Evolutionary conservation across 1,140 invertebrate species (phyloP).

Genomic region (Ruditapes philippinarum): DNA sequence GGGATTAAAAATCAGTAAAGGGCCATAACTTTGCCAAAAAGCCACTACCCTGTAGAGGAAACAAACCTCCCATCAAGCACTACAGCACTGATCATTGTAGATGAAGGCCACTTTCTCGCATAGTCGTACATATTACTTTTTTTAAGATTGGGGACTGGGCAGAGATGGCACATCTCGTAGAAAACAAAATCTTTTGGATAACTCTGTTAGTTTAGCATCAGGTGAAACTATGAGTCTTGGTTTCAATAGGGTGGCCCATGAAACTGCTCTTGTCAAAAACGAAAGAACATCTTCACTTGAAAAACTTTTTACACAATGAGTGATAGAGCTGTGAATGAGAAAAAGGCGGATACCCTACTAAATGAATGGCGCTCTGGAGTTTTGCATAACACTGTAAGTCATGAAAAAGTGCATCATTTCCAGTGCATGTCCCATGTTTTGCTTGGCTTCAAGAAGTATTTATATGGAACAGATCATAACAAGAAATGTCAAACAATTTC

Average conservation of each 20-base stretch:
- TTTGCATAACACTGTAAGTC: background rate
- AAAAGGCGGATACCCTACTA: background rate
- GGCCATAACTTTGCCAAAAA: no score
- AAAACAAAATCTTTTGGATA: constrained; percentile 59
- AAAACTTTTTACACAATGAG: constrained; percentile 16
- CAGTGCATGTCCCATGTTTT: constrained; percentile 35
- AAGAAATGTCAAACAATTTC: no score
- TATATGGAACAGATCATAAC: background rate
- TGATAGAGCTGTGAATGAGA: constrained; percentile 28
- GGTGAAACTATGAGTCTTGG: constrained; percentile 8
- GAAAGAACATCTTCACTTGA: background rate
- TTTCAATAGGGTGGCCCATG: background rate
- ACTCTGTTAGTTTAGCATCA: background rate
- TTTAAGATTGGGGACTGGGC: constrained; percentile 45
- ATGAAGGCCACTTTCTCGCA: constrained; percentile 49
- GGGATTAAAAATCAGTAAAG: no score
- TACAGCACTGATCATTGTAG: constrained; percentile 55
- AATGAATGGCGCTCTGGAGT: background rate
- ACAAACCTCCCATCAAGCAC: background rate
- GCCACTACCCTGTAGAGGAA: no score
- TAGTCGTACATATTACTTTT: constrained; percentile 21
- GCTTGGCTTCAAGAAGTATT: constrained; percentile 23
- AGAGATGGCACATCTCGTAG: constrained; percentile 29
- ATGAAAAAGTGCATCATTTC: background rate
- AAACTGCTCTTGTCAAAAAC: background rate